phyloP scores from a whole-genome alignment of 2,888 invertebrate genomes.

The Encarsia formosa region DNA sequence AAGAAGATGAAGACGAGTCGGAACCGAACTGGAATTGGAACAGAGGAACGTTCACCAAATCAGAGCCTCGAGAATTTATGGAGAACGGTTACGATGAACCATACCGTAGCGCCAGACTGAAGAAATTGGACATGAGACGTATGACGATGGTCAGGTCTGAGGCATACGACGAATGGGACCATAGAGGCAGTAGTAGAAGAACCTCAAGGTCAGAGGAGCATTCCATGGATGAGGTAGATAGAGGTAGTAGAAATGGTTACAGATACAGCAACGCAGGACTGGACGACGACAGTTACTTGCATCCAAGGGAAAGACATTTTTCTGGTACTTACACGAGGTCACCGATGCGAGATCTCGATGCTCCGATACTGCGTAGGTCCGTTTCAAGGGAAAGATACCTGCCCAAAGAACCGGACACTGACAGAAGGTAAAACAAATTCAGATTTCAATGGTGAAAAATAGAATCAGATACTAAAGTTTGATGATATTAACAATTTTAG shows the following conservation, averaged over 20 bases:
- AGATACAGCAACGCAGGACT: slow-evolving; percentile 27
- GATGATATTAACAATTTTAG: slow-evolving; percentile 5
- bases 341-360: slow-evolving; percentile 20
- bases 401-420: slow-evolving; percentile 9
- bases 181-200: slow-evolving; percentile 14
- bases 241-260: slow-evolving; percentile 32
- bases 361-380: slow-evolving; percentile 16
- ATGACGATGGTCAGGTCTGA: slow-evolving; percentile 28
- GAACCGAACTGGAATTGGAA: slow-evolving; percentile 22
- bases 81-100: slow-evolving; percentile 24
- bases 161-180: slow-evolving; percentile 29
- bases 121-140: slow-evolving; percentile 26
- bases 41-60: slow-evolving; percentile 12
- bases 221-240: slow-evolving; percentile 18
- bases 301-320: slow-evolving; percentile 13
- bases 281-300: slow-evolving; percentile 16
- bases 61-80: slow-evolving; percentile 17
- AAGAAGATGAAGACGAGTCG: slow-evolving; percentile 8
- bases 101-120: slow-evolving; percentile 17
- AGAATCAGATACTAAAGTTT: neutral
- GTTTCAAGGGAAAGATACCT: slow-evolving; percentile 28
- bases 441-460: neutral
- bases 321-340: slow-evolving; percentile 14
- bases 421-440: neutral
- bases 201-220: slow-evolving; percentile 17